Evolutionary conservation across 2,797 vertebrate genomes (phyloP).

Genomic region (Eleutherodactylus coqui): DNA sequence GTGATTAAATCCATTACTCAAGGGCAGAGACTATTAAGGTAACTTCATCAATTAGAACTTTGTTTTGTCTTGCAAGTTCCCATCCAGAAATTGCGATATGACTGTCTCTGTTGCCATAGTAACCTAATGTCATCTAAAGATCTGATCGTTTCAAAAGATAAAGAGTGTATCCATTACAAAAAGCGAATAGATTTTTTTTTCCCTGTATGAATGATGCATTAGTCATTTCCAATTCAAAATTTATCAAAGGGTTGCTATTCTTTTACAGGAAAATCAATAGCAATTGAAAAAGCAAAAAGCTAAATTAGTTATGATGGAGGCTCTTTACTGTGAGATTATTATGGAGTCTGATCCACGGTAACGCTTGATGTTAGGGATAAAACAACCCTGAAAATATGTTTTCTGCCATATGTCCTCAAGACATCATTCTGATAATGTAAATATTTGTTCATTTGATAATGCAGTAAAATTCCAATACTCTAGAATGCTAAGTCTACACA

Average conservation of each 20-base stretch:
- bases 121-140: conserved; percentile 45
- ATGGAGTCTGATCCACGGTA: neutral
- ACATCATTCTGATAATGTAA: no score
- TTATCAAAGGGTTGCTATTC: conserved; percentile 42
- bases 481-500: neutral
- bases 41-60: conserved; percentile 60
- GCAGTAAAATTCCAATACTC: neutral
- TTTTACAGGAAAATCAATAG: conserved; percentile 39
- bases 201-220: conserved; percentile 46
- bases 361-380: neutral
- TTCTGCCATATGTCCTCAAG: neutral
- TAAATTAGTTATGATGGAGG: conserved; percentile 42
- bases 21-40: conserved; percentile 55
- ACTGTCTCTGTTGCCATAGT: conserved; percentile 20
- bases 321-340: neutral
- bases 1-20: conserved; percentile 60
- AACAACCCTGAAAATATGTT: neutral
- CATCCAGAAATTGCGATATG: conserved; percentile 16
- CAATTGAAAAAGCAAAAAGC: conserved; percentile 37
- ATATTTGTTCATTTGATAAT: neutral
- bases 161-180: conserved; percentile 8
- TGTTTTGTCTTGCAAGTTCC: conserved; percentile 35
- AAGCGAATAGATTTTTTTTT: conserved; percentile 17
- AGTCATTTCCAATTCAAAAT: conserved; percentile 45
- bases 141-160: conserved; percentile 43